Evolutionary conservation across 2,113 vertebrate genomes (phyloP), one percentile per base, ranked within the genome.

Genomic region (Seriola quinqueradiata): DNA sequence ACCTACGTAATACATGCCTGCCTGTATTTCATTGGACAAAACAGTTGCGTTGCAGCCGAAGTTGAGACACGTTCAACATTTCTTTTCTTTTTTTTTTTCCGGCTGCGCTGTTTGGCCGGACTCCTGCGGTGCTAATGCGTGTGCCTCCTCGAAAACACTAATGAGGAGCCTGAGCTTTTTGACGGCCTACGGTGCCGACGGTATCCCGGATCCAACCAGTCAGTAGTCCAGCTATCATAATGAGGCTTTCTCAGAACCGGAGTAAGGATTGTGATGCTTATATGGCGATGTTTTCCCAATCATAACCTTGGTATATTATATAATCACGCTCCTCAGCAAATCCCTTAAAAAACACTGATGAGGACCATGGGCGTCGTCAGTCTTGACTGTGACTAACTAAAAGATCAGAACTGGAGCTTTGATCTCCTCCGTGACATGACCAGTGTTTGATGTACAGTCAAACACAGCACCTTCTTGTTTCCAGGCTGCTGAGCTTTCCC

Each of bases 371-470:
- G 60, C 46, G 8, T 44, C 28, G 28, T 46, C 5, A 32, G 70
- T 73, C 71, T 21, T 21, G 64, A 77, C 71, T 28, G 73, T 25
- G 70, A 80, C 84, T 69, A 12, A 77, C 55, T 19, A 68, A 81
- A 75, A 82, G 74, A 67, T 17, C 36, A 10, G 28, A 79, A 71
- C 0, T 6, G 10, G 7, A 69, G 77, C 87, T 90, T 89, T 89
- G 81, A 90, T 83, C 72, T 46, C 21, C 59, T 48, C 80, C 79
- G 75, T 82, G 81, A 81, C 85, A 34, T 0, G 63, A 78, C 4
- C 63, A 1, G 55, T 17, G 85, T 89, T 86, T 89, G 77, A 89
- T 86, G 79, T 74, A 17, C 38, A 54, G 46, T 57, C n/a, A 23
- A 71, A 81, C 52, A 6, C 71, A 65, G 69, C 82, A 63, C 69